Base-by-base conservation (phyloP, 1,140 invertebrate species). In the Drosophila fuyamai region DNA sequence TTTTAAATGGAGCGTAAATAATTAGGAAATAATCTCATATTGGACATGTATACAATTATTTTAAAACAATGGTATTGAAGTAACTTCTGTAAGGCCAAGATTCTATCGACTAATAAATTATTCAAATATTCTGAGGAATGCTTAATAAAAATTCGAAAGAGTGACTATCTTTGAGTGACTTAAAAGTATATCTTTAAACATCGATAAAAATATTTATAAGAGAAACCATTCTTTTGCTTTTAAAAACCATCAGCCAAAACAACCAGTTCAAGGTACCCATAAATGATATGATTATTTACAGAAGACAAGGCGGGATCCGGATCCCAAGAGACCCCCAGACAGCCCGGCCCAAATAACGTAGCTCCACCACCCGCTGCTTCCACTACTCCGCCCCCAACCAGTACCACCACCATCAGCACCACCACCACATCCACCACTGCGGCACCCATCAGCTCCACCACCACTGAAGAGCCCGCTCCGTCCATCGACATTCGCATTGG, bases 401-500 rank as follows among this genome's bases (percentile, higher is more conserved):
- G n/a, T n/a, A 14, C 36, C 36, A 14, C 27, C n/a, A 50, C 4
- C 2, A 29, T 1, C 18, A 43, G 23, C 14, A 46, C 47, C 7
- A 56, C 44, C 56, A n/a, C 41, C 18, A 13, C 48, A 12, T 36
- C 73, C 16, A 57, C 60, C 29, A 70, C 75, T 10, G 14, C 23
- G 27, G 63, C 48, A 41, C 38, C 51, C 40, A 29, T 18, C 41
- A 59, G 18, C 12, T 60, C 57, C 47, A 76, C 66, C 43, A 74
- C 68, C 43, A 74, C 68, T 40, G 88, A 73, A 55, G 75, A 84
- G 13, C 23, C 57, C 35, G 35, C 65, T 9, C 54, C 81, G 73
- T 68, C 12, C 47, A 91, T 91, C 72, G 88, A 91, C 67, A 51
- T 91, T 32, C 88, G 88, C 47, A 56, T 81, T 23, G 83, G 88